Percentiles rank a stretch among this genome's conserved stretches.
phyloP scores from a whole-genome alignment of 2,797 vertebrate species.

The Bovichtus diacanthus region DNA sequence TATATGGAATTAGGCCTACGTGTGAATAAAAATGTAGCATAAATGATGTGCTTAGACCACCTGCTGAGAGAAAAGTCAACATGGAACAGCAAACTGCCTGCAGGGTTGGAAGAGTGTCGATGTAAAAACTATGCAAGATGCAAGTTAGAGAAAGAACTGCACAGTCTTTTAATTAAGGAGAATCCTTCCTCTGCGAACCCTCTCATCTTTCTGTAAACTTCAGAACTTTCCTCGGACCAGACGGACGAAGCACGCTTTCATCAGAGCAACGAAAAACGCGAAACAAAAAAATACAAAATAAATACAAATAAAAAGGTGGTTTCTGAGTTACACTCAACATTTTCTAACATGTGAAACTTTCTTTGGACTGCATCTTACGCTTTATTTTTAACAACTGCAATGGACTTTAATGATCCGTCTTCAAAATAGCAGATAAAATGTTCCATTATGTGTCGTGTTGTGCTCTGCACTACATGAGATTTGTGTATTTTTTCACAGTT shows the following conservation, averaged over 20 bases:
- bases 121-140: neutral
- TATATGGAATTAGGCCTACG: neutral
- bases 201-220: constrained; percentile 3
- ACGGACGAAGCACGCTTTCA: neutral
- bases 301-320: neutral
- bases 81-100: too few relatives aligned
- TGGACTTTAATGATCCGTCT: neutral
- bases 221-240: neutral
- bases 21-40: neutral
- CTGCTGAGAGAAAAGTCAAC: neutral
- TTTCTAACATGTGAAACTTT: neutral
- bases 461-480: neutral
- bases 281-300: neutral
- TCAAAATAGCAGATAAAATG: neutral
- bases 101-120: neutral
- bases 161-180: too few relatives aligned
- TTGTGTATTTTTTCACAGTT: constrained; percentile 5
- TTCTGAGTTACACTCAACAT: neutral
- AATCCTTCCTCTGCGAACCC: neutral
- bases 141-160: neutral
- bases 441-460: neutral
- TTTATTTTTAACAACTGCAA: neutral
- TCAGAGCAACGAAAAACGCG: too few relatives aligned
- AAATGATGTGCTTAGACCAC: neutral
- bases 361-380: too few relatives aligned